Base-by-base conservation (phyloP, 2,888 invertebrate genomes). In the Orthonevra nobilis region DNA sequence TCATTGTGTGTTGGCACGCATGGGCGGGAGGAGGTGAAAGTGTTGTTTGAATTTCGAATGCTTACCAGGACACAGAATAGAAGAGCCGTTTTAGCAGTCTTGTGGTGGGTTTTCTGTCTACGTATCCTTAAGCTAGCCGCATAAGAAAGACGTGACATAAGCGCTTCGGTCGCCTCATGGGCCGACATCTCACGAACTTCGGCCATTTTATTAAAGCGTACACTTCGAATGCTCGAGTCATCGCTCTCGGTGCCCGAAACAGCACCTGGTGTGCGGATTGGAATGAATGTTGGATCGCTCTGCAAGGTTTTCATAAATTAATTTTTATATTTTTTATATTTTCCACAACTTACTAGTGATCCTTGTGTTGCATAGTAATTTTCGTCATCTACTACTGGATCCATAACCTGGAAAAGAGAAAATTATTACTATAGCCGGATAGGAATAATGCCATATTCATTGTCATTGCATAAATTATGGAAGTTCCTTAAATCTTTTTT, bases 71-170 rank as follows among this genome's bases (percentile, higher is more conserved):
- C 87, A 88, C 95, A 95, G 90, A 97, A 97, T 69, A 95, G 91
- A 50, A 96, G 90, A 3, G 97, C 96, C 20, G 97, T 92, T 85
- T 96, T 94, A 20, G 96, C 94, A 10, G 95, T 93, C 89, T 93
- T 92, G 83, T 91, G 90, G 83, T 91, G 90, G 0, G 87, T 86
- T 73, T 87, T 88, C 82, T 92, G 92, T 0, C 92, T 86, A 15
- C 94, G 93, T 56, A 96, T 96, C 74, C 96, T 91, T 81, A 97
- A 88, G 70, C 96, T 96, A 5, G 97, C 97, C 82, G 96, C 93
- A 91, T 98, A 98, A n/a, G 98, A 97, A 79, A 98, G 90, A 50
- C 98, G 92, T 2, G 98, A 97, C 85, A 97, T 90, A 81, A 97
- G 89, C 6, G 98, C 98, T 86, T 98, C 98, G 38, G 96, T 95